Base-by-base conservation (phyloP, 2,113 vertebrate genomes). In the Atrichornis clamosus region DNA sequence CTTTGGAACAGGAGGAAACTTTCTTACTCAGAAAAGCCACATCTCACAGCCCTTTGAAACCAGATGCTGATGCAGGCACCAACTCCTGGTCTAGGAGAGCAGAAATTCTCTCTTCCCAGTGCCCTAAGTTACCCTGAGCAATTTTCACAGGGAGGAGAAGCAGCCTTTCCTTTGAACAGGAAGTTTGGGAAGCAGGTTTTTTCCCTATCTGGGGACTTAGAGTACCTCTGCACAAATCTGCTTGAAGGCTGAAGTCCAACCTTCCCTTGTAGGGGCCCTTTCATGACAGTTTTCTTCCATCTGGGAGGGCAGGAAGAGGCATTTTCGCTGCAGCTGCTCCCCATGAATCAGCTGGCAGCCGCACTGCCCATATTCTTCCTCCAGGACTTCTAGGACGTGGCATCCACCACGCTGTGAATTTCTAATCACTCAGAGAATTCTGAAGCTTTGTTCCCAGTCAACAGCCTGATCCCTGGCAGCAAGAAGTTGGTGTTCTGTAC, bases 271-370 rank as follows among this genome's bases (percentile, higher is more conserved):
- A 72, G 35, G 39, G 11, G 18, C 7, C 42, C 55, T 86, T 68
- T 73, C 68, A 68, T 60, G 69, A 82, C 21, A 55, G 20, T 88
- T 93, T 93, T 63, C 13, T 23, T 97, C 90, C 80, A 94, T 83
- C 86, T 88, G 46, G 75, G 77, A 94, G 60, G 75, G 78, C 95
- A 94, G 65, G 72, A 88, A 96, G 95, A 84, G 72, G 87, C 77
- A 90, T 78, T 65, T 70, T 79, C 63, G 70, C 55, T 50, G 55
- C 77, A 84, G 82, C 91, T 95, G 63, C 67, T 96, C 77, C 47
- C 70, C 60, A 53, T 86, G 70, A 95, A 84, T 65, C 82, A 96
- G 68, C 88, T 89, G 89, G 90, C 80, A 90, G 27, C 10, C 26
- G 0, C 27, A 35, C 16, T 86, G 72, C 72, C 55, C 47, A 28